Conservation (phyloP, 2,113 vertebrate genomes). For the Micromys minutus region DNA sequence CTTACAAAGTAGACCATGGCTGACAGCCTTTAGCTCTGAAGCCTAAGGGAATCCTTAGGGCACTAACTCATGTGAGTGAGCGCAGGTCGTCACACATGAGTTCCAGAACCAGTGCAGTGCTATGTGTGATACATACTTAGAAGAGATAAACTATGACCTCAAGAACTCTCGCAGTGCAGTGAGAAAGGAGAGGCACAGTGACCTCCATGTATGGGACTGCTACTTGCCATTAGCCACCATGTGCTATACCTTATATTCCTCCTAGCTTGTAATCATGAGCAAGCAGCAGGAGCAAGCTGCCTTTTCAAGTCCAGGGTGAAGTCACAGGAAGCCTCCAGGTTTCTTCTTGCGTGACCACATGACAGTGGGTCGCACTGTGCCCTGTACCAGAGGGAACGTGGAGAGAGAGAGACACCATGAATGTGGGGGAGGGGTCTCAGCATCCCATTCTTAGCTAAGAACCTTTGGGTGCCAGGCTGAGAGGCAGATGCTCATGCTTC, state of each 20-base stretch:
- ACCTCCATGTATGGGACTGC: not conserved
- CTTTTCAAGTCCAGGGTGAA: not conserved
- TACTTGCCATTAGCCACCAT: not conserved
- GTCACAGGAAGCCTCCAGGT: not conserved
- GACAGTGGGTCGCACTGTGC: not conserved
- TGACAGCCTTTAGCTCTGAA: not conserved
- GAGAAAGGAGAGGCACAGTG: not conserved
- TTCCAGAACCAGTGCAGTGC: not conserved
- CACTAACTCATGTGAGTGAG: not conserved
- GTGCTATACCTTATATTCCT: not conserved
- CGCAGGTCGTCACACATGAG: not conserved
- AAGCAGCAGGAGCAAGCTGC: not conserved
- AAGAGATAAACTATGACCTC: not conserved
- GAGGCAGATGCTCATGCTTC: not conserved
- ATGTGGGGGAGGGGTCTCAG: no score
- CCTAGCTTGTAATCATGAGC: not conserved
- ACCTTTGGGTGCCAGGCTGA: not conserved
- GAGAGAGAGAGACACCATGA: not conserved
- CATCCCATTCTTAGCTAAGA: not conserved
- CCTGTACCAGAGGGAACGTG: rapidly evolving
- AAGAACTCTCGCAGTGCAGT: not conserved
- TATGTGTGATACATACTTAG: not conserved
- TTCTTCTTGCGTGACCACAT: not conserved
- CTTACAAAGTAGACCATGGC: not conserved
- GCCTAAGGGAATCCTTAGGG: not conserved